Evolutionary conservation across 1,140 invertebrate genomes (phyloP).

Genomic region (Drosophila ogumai): DNA sequence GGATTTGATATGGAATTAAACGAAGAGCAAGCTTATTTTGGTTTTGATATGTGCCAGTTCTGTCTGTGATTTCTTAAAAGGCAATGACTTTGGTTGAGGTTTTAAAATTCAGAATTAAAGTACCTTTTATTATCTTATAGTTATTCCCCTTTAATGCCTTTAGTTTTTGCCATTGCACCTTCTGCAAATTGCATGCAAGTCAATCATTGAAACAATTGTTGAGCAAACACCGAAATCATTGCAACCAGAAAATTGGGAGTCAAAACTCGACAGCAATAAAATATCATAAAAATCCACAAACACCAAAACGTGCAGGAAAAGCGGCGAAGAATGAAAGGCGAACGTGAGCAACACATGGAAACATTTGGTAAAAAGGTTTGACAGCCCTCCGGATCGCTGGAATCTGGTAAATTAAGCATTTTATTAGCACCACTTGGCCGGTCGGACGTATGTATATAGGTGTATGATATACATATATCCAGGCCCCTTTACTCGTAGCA

Average conservation of each 20-base stretch:
- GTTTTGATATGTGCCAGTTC: slow-evolving; percentile 1
- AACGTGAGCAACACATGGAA: slow-evolving; percentile 24
- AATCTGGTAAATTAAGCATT: slow-evolving; percentile 76
- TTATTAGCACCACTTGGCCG: slow-evolving; percentile 65
- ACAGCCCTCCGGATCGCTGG: slow-evolving; percentile 8
- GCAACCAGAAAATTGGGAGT: slow-evolving; percentile 4
- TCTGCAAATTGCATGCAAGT: slow-evolving; percentile 19
- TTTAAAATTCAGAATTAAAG: too few species aligned
- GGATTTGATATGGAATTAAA: slow-evolving; percentile 9
- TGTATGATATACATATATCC: slow-evolving; percentile 9
- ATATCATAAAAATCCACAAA: slow-evolving; percentile 63
- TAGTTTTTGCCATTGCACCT: background rate
- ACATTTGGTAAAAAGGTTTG: slow-evolving; percentile 40
- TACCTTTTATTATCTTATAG: background rate
- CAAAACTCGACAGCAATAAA: slow-evolving; percentile 45
- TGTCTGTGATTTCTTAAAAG: too few species aligned
- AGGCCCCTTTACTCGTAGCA: slow-evolving; percentile 43
- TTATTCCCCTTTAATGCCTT: background rate
- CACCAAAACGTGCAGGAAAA: slow-evolving; percentile 33
- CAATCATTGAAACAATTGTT: slow-evolving; percentile 34
- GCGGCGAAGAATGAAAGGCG: background rate
- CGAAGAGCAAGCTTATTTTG: slow-evolving; percentile 4
- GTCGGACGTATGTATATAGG: slow-evolving; percentile 14
- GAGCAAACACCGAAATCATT: slow-evolving; percentile 15
- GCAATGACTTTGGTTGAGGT: background rate